phyloP scores from a whole-genome alignment of 2,113 vertebrate species.

The Sapayoa aenigma region DNA sequence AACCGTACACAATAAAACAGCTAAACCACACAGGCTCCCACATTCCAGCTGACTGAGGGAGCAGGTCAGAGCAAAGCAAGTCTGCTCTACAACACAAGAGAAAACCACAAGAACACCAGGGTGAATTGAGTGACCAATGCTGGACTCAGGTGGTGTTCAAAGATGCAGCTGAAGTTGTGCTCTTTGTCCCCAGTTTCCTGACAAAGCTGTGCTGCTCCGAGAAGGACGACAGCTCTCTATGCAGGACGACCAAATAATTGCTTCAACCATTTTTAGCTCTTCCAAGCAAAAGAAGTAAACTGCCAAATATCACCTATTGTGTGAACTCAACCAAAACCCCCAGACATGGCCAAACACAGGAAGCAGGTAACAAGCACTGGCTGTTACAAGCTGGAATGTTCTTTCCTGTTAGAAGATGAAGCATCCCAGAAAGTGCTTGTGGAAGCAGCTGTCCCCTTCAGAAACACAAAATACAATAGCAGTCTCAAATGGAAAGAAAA shows the following conservation, averaged over 20 bases:
- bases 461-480: not conserved
- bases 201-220: not conserved
- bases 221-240: not conserved
- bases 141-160: not conserved
- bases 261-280: not conserved
- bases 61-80: not conserved
- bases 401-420: not conserved
- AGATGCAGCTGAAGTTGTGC: not conserved
- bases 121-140: not conserved
- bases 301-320: not conserved
- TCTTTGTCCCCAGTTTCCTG: not conserved
- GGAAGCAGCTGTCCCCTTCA: not conserved
- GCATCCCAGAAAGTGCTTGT: not conserved
- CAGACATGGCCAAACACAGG: not conserved
- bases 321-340: not conserved
- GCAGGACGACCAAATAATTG: not conserved
- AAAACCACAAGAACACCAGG: accelerated
- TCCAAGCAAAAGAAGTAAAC: not conserved
- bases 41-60: not conserved
- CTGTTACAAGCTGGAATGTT: not conserved
- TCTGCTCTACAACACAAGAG: not conserved
- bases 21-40: not conserved
- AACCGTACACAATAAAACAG: not conserved
- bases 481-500: not conserved
- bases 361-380: not conserved